phyloP scores from a whole-genome alignment of 2,888 invertebrate species.

The Torymus aiolomorphi region DNA sequence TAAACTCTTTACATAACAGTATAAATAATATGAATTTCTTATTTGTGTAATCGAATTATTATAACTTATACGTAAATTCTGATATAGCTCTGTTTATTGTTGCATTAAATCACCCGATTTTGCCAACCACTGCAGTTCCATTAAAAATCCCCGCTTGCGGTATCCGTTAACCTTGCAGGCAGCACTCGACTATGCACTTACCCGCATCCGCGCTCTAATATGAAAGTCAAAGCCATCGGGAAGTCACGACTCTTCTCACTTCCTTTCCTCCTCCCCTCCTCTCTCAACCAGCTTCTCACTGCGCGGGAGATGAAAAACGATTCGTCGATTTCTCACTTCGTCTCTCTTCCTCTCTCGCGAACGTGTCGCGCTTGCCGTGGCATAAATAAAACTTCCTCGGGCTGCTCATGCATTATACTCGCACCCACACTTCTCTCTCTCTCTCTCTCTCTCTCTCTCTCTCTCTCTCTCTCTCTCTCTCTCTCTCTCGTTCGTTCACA shows the following conservation, averaged over 20 bases:
- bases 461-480: no score
- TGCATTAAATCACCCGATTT: no score
- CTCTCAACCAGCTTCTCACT: not conserved
- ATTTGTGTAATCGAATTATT: no score
- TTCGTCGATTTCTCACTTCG: constrained; percentile 55
- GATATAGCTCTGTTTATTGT: no score
- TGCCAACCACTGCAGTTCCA: not conserved
- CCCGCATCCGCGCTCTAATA: constrained; percentile 23
- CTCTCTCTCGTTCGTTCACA: no score
- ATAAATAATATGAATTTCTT: no score
- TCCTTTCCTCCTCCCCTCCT: not conserved
- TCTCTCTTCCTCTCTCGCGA: constrained; percentile 44
- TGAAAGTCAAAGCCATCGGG: constrained; percentile 48
- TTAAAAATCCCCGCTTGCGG: not conserved
- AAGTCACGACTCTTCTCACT: constrained; percentile 44
- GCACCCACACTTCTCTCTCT: constrained; percentile 25
- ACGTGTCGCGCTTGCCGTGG: constrained; percentile 46
- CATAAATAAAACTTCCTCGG: constrained; percentile 41
- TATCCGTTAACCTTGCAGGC: constrained; percentile 17
- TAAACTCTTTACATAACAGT: no score
- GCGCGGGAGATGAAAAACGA: constrained; percentile 42
- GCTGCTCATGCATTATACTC: not conserved
- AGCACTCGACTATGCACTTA: no score
- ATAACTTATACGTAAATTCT: no score
- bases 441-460: no score